Evolutionary conservation across 2,888 invertebrate genomes (phyloP).

Genomic region (Notodonta ziczac): DNA sequence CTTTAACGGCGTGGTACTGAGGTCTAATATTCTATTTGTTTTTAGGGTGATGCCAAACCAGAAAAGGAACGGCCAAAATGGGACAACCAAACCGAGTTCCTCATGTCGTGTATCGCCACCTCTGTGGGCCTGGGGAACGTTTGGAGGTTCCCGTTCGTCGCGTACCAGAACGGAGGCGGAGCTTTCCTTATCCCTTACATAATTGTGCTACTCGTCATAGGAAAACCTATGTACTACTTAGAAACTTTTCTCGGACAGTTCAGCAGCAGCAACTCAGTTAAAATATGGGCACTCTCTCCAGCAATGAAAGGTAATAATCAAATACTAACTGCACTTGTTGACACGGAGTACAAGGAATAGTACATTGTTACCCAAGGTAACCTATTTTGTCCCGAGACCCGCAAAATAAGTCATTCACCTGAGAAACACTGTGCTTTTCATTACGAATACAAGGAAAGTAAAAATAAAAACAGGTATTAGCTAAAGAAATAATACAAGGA

Average conservation of each 20-base stretch:
- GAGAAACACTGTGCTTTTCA: no score
- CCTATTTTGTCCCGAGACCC: no score
- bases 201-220: slow-evolving; percentile 87
- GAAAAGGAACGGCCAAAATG: slow-evolving; percentile 73
- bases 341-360: no score
- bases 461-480: no score
- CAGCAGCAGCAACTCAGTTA: slow-evolving; percentile 90
- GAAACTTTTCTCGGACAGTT: slow-evolving; percentile 94
- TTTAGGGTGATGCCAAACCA: slow-evolving; percentile 36
- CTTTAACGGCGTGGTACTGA: no score
- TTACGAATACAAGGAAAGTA: no score
- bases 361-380: no score
- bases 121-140: slow-evolving; percentile 90
- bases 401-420: no score
- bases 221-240: slow-evolving; percentile 92
- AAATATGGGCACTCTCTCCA: slow-evolving; percentile 88
- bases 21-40: slow-evolving; percentile 7
- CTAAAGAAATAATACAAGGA: no score
- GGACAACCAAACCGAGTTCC: slow-evolving; percentile 88
- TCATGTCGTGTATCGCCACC: slow-evolving; percentile 90
- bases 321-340: no score
- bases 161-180: slow-evolving; percentile 90
- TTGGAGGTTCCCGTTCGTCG: slow-evolving; percentile 86
- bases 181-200: slow-evolving; percentile 90
- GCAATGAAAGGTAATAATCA: slow-evolving; percentile 88